These are phyloP conservation scores for Acronicta leporina DNA, from an alignment of 2,888 invertebrate genomes.

Conservation along the genomic window DNA sequence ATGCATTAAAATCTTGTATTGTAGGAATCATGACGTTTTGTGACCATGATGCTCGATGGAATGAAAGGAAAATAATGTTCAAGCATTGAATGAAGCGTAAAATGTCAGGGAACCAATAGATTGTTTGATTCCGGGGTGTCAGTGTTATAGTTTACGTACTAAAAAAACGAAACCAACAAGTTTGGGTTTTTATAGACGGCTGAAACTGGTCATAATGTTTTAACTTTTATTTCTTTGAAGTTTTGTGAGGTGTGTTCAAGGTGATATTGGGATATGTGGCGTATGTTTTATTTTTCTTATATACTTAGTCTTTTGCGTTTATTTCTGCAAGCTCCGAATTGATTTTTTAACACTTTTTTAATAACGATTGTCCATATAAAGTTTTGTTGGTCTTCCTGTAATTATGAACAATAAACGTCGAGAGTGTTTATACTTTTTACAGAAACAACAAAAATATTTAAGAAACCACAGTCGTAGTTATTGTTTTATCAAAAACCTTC, in stretches of 20 bases:
- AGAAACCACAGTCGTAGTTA: background rate
- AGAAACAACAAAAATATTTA: background rate
- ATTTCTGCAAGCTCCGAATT: too few species aligned
- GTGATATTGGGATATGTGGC: background rate
- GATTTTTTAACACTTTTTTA: too few species aligned
- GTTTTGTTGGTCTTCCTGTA: background rate
- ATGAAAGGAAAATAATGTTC: constrained; percentile 42
- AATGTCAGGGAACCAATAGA: constrained; percentile 27
- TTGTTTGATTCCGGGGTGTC: constrained; percentile 39
- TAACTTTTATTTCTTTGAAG: background rate
- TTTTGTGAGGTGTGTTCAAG: background rate
- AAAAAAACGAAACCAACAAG: too few species aligned
- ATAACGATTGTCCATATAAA: background rate
- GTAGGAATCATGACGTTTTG: too few species aligned
- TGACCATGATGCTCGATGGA: too few species aligned
- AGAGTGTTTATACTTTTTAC: background rate
- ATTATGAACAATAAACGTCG: too few species aligned
- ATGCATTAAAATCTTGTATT: too few species aligned
- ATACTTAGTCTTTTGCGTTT: background rate
- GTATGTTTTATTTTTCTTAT: background rate
- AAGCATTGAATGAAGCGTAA: constrained; percentile 36
- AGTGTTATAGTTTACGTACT: too few species aligned
- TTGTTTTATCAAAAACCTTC: constrained; percentile 23
- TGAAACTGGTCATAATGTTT: background rate
- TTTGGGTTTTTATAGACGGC: too few species aligned